phyloP scores from a whole-genome alignment of 92 coral and sea anemone genomes.

The Porites lobata region DNA sequence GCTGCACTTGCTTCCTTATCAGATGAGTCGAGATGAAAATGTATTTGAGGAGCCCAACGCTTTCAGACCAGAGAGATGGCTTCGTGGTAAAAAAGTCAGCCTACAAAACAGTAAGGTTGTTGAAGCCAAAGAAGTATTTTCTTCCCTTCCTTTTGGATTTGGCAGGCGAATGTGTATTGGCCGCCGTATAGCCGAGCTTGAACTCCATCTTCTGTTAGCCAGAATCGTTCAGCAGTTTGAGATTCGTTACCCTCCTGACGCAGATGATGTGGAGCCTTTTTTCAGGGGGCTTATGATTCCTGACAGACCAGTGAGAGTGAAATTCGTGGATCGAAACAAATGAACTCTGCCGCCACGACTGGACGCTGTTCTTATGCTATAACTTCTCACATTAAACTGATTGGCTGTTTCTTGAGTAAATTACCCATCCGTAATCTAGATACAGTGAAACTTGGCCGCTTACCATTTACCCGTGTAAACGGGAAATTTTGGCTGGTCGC shows the following conservation, averaged over 20 bases:
- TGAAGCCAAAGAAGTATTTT: conserved; percentile 49
- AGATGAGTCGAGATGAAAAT: conserved; percentile 65
- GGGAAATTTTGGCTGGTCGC: no score
- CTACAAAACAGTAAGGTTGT: neutral
- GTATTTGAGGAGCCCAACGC: conserved; percentile 57
- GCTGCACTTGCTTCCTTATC: conserved; percentile 13
- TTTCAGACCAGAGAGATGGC: conserved; percentile 82
- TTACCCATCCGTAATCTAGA: no score
- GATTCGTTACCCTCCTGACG: conserved; percentile 48
- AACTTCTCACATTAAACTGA: no score
- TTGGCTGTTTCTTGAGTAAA: no score
- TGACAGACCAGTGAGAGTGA: conserved; percentile 70
- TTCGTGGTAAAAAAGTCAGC: conserved; percentile 20
- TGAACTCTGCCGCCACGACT: no score
- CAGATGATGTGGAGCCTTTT: conserved; percentile 46
- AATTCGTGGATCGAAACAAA: conserved; percentile 56
- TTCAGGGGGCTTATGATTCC: conserved; percentile 62
- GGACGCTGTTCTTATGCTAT: no score
- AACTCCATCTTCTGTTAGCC: conserved; percentile 59
- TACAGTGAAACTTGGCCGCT: no score
- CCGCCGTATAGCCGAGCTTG: conserved; percentile 74
- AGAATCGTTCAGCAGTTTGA: conserved; percentile 53
- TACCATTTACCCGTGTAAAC: no score
- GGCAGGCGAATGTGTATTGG: conserved; percentile 83
- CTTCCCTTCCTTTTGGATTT: conserved; percentile 81